Conservation (phyloP, 2,113 vertebrate genomes). For the Sturnus vulgaris region DNA sequence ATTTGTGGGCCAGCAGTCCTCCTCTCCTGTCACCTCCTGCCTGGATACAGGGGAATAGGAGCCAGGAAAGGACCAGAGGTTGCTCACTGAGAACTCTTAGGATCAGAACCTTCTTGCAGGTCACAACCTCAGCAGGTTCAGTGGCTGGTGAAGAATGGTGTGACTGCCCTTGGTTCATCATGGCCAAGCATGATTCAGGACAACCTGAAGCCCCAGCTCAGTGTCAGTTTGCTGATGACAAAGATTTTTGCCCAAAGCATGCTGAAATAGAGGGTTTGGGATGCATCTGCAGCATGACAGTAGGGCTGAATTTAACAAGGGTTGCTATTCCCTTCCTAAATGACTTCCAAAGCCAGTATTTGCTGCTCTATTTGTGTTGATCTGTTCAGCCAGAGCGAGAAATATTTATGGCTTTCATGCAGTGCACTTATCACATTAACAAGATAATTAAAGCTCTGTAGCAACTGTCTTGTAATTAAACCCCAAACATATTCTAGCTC, state of each 20-base stretch:
- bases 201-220: neutral
- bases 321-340: neutral
- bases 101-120: neutral
- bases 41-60: neutral
- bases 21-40: neutral
- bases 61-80: neutral
- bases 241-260: neutral
- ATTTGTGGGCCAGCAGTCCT: neutral
- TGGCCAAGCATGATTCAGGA: neutral
- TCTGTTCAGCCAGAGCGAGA: neutral
- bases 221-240: neutral
- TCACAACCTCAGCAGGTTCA: rapidly evolving
- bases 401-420: neutral
- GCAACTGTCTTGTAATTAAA: neutral
- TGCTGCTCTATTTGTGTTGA: neutral
- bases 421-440: neutral
- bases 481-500: neutral
- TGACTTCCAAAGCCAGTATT: neutral
- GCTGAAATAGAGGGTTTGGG: neutral
- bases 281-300: neutral
- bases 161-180: rapidly evolving
- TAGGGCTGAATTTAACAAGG: neutral
- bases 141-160: neutral
- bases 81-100: neutral
- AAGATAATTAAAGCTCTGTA: neutral